These are phyloP conservation scores for Pseudorhombus dupliciocellatus DNA, from an alignment of 2,113 vertebrate species.

Conservation along the genomic window DNA sequence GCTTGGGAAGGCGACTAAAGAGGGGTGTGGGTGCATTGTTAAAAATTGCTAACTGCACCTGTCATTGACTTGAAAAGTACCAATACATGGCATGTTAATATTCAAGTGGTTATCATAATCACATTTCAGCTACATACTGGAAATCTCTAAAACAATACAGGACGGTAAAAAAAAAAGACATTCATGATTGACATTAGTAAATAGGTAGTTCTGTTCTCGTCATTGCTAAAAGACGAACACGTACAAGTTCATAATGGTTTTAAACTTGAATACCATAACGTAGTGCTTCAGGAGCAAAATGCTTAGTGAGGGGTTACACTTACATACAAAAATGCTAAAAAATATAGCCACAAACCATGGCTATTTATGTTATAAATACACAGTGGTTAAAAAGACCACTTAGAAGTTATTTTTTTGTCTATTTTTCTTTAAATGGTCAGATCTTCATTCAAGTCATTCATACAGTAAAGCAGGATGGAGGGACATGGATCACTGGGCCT, in stretches of 20 bases:
- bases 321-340: conserved; percentile 12
- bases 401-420: background rate
- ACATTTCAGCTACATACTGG: conserved; percentile 38
- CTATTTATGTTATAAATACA: conserved; percentile 9
- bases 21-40: background rate
- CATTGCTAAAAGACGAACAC: conserved; percentile 15
- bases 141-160: conserved; percentile 24
- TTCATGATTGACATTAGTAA: conserved; percentile 1
- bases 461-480: background rate
- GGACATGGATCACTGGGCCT: background rate
- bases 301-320: conserved; percentile 14
- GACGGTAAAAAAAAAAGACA: conserved; percentile 29
- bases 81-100: background rate
- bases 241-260: background rate
- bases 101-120: conserved; percentile 18
- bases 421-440: background rate
- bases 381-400: background rate
- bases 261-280: background rate
- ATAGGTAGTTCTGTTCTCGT: background rate
- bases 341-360: background rate
- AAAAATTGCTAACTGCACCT: background rate
- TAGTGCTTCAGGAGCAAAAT: conserved; percentile 14
- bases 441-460: background rate
- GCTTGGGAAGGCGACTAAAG: background rate
- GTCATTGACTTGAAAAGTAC: conserved; percentile 6